Evolutionary conservation across 2,797 vertebrate genomes (phyloP), one percentile per base, ranked within the genome.

Genomic region (Chiroxiphia lanceolata): DNA sequence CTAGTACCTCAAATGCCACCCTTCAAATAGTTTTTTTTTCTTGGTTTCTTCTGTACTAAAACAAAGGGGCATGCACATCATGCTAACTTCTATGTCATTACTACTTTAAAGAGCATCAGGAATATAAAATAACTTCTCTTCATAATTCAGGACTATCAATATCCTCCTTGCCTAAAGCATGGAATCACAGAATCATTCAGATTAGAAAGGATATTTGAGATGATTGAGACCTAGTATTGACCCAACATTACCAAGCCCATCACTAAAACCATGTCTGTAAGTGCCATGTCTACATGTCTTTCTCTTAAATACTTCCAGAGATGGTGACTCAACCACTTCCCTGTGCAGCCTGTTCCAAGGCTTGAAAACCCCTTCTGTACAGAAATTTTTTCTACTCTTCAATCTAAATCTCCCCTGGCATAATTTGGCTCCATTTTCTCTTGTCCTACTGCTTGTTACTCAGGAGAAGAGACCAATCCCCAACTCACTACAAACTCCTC

Each of bases 1-100:
- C 71, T 80, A 59, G 33, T 47, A 94, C 70, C 76, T 88, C 71
- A 95, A 96, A 95, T 87, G 47, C 29, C 79, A 90, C 64, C 48
- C 83, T 93, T 96, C 61, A 93, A 80, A 67, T 1, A 64, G 15
- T 17, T 1, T 48, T 81, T 84, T 75, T 89, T 82, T 89, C 18
- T 76, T 63, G 22, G 44, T 86, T 91, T 38, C 25, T 36, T 72
- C 67, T 57, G 4, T 29, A 83, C 18, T 87, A 87, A 95, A 96
- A 83, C 79, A 76, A 91, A 83, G 80, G 65, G 56, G 34, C 50
- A 89, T 1, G 3, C 10, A 36, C n/a, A 40, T 22, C 69, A 54
- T 85, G 56, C 76, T 45, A 88, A n/a, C 40, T 90, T 86, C 20
- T 85, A 38, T 38, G 54, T 45, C 76, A 75, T 31, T 20, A 47